Percentiles rank a stretch among this genome's conserved stretches.
These are phyloP conservation scores for Tenthredo distinguenda DNA, from an alignment of 2,888 invertebrate genomes.

Conservation along the genomic window DNA sequence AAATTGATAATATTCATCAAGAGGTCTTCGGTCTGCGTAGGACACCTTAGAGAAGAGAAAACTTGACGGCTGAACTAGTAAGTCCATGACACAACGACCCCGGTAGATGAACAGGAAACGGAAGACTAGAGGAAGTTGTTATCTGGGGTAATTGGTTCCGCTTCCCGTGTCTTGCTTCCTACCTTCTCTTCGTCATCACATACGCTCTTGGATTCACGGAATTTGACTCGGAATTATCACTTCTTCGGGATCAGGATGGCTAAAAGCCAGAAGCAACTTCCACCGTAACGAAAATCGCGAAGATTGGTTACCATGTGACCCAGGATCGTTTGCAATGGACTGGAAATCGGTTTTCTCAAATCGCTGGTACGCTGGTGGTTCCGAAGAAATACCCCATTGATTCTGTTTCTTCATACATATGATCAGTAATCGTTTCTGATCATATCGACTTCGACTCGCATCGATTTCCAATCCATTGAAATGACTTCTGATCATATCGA, in stretches of 20 bases:
- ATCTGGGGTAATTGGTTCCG: constrained; percentile 71
- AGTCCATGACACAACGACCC: background rate
- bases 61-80: constrained; percentile 64
- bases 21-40: constrained; percentile 58
- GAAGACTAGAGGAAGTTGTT: constrained; percentile 69
- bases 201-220: constrained; percentile 34
- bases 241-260: background rate
- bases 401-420: too few relatives aligned
- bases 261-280: background rate
- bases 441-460: too few relatives aligned
- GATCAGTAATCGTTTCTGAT: too few relatives aligned
- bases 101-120: constrained; percentile 67
- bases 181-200: constrained; percentile 67
- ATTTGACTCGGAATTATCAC: background rate
- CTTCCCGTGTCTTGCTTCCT: constrained; percentile 67
- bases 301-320: too few relatives aligned
- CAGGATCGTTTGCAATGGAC: too few relatives aligned
- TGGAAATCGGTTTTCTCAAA: too few relatives aligned
- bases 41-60: constrained; percentile 74
- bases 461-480: too few relatives aligned
- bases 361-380: too few relatives aligned
- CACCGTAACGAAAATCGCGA: background rate
- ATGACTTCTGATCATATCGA: too few relatives aligned
- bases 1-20: background rate
- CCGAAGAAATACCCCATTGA: too few relatives aligned